Conservation (phyloP, 2,888 invertebrate species). For the Megamerina dolium region DNA sequence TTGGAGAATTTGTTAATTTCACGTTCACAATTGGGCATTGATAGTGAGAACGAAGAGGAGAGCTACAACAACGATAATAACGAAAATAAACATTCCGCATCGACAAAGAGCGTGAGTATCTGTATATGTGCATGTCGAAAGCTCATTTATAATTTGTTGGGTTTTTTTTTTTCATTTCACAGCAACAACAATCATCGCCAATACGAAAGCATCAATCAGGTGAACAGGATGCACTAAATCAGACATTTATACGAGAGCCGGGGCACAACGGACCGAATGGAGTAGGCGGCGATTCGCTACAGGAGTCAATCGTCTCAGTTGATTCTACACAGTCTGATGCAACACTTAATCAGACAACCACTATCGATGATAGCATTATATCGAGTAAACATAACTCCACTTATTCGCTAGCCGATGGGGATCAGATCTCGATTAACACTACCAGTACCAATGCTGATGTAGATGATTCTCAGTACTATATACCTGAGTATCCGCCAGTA, state of each 20-base stretch:
- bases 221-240: slow-evolving; percentile 21
- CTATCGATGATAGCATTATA: slow-evolving; percentile 48
- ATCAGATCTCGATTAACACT: slow-evolving; percentile 35
- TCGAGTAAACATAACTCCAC: slow-evolving; percentile 48
- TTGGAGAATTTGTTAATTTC: slow-evolving; percentile 41
- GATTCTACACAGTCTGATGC: slow-evolving; percentile 45
- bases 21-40: slow-evolving; percentile 12
- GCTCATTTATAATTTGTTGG: no score
- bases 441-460: slow-evolving; percentile 39
- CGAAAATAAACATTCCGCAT: slow-evolving; percentile 22
- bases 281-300: slow-evolving; percentile 34
- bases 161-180: slow-evolving; percentile 23
- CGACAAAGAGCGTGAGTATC: slow-evolving; percentile 11
- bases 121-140: no score
- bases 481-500: slow-evolving; percentile 59
- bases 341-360: slow-evolving; percentile 46
- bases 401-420: slow-evolving; percentile 50
- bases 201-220: no score
- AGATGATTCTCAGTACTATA: slow-evolving; percentile 49
- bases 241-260: slow-evolving; percentile 20
- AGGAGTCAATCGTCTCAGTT: slow-evolving; percentile 46
- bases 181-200: slow-evolving; percentile 11
- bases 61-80: background rate
- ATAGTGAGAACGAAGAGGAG: slow-evolving; percentile 3
- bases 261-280: slow-evolving; percentile 16